A percentile compares a stretch with the other conserved stretches of the same genome.
Conservation (phyloP, 2,888 invertebrate genomes). For the Cephus spinipes region DNA sequence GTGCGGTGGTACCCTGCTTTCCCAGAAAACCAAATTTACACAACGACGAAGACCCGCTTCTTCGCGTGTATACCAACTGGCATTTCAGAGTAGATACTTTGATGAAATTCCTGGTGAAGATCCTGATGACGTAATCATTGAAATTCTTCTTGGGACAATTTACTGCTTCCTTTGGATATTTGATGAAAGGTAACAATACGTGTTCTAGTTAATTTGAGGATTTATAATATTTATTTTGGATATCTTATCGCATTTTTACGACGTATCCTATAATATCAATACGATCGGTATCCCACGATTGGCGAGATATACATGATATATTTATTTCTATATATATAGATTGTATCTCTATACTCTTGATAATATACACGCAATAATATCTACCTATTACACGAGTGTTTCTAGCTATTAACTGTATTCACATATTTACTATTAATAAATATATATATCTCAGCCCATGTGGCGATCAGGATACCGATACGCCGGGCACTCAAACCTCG, state of each 20-base stretch:
- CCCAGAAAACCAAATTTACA: background rate
- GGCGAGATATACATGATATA: slow-evolving; percentile 15
- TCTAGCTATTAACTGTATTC: slow-evolving; percentile 43
- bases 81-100: background rate
- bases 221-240: slow-evolving; percentile 54
- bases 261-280: slow-evolving; percentile 43
- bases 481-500: slow-evolving; percentile 16
- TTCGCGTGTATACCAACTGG: background rate
- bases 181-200: background rate
- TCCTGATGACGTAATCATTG: background rate
- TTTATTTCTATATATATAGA: slow-evolving; percentile 30
- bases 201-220: background rate
- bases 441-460: slow-evolving; percentile 58
- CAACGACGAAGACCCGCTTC: background rate
- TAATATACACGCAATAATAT: slow-evolving; percentile 60
- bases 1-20: background rate
- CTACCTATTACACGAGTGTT: slow-evolving; percentile 28
- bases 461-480: slow-evolving; percentile 4
- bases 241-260: slow-evolving; percentile 45
- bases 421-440: slow-evolving; percentile 39
- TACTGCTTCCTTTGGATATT: background rate
- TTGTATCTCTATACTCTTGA: slow-evolving; percentile 42
- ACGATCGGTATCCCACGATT: slow-evolving; percentile 7
- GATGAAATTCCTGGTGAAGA: background rate
- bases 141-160: background rate